Evolutionary conservation across 1,140 invertebrate species (phyloP).

Genomic region (Rhynchophorus ferrugineus): DNA sequence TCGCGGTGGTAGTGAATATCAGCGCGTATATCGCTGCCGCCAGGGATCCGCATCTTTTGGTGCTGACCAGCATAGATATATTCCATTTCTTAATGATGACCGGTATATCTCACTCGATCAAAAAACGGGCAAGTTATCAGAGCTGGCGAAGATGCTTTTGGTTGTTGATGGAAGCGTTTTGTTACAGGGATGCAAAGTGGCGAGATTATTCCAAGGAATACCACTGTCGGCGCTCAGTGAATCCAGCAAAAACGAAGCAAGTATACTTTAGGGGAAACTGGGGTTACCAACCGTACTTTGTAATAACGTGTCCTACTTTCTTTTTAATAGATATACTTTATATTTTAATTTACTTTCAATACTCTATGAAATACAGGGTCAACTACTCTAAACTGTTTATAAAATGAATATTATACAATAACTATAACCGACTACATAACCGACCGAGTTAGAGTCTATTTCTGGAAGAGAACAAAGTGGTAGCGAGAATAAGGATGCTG

Average conservation of each 20-base stretch:
- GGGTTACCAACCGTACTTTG: too few relatives aligned
- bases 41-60: background rate
- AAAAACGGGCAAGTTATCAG: constrained; percentile 2
- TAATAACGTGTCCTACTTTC: too few relatives aligned
- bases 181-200: constrained; percentile 23
- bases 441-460: too few relatives aligned
- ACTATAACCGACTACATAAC: too few relatives aligned
- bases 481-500: too few relatives aligned
- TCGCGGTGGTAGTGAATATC: constrained; percentile 9
- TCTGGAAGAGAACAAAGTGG: too few relatives aligned
- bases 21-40: constrained; percentile 2
- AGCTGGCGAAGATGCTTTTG: background rate
- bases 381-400: too few relatives aligned
- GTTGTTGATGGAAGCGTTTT: background rate
- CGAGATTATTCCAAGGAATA: constrained; percentile 22
- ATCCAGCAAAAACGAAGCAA: constrained; percentile 17
- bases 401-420: too few relatives aligned
- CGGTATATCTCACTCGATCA: background rate
- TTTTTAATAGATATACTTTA: too few relatives aligned
- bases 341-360: too few relatives aligned
- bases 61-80: constrained; percentile 1
- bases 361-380: too few relatives aligned
- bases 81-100: background rate
- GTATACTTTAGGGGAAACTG: too few relatives aligned
- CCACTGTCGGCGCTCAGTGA: constrained; percentile 16